Conservation (phyloP, 2,888 invertebrate genomes). For the Amphiduros pacificus region DNA sequence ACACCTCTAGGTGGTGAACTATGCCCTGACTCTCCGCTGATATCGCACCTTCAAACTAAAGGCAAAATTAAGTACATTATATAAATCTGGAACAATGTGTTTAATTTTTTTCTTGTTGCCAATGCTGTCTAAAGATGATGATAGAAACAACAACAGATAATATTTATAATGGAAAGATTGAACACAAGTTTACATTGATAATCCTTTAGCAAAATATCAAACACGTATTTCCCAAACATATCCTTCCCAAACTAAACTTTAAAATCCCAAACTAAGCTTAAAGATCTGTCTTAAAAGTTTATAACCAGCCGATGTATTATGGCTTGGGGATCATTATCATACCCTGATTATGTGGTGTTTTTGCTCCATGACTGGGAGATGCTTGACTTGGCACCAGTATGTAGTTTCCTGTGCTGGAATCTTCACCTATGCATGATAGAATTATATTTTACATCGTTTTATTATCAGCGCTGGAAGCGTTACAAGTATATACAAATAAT, state of each 20-base stretch:
- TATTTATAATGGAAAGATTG: neutral
- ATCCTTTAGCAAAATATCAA: no score
- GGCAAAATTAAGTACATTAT: neutral
- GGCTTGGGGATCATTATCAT: constrained; percentile 10
- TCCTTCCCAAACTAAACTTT: neutral
- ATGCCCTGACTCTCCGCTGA: constrained; percentile 79
- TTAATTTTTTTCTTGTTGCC: no score
- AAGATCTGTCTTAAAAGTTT: neutral
- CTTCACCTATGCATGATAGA: constrained; percentile 48
- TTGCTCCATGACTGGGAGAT: constrained; percentile 71
- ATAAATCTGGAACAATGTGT: neutral
- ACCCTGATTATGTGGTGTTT: constrained; percentile 78
- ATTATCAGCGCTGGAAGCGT: neutral
- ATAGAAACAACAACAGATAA: no score
- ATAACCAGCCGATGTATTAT: neutral
- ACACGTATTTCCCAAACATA: no score
- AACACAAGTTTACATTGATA: neutral
- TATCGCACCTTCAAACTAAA: constrained; percentile 83
- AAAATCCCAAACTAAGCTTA: neutral
- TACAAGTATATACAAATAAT: neutral
- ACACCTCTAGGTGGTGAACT: constrained; percentile 98
- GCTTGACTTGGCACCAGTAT: constrained; percentile 92
- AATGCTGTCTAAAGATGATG: neutral
- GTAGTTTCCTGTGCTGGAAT: constrained; percentile 89
- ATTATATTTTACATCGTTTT: no score